These are phyloP conservation scores for Daktulosphaira vitifoliae DNA, from an alignment of 1,140 invertebrate species.

Conservation along the genomic window DNA sequence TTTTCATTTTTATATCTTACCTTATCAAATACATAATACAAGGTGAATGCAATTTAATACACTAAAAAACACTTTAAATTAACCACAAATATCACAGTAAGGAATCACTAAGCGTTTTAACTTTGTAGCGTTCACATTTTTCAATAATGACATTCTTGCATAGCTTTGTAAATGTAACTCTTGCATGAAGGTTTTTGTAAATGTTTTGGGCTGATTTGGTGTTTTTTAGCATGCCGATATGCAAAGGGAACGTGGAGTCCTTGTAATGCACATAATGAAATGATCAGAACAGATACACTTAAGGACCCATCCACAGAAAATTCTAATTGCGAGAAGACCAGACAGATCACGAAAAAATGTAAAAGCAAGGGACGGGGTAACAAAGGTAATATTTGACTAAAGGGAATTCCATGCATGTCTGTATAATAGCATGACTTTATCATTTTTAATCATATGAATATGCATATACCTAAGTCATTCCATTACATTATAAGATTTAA, in stretches of 20 bases:
- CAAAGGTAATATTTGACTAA: constrained; percentile 53
- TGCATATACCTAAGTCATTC: too few relatives aligned
- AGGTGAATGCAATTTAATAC: too few relatives aligned
- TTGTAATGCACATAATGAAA: constrained; percentile 54
- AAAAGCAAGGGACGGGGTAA: constrained; percentile 56
- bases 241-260: constrained; percentile 65
- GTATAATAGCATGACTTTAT: too few relatives aligned
- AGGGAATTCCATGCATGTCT: too few relatives aligned
- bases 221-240: constrained; percentile 59
- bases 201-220: constrained; percentile 26
- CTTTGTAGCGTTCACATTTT: too few relatives aligned
- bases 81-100: too few relatives aligned
- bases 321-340: constrained; percentile 59
- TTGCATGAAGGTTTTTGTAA: constrained; percentile 26
- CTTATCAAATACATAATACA: too few relatives aligned
- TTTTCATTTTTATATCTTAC: too few relatives aligned
- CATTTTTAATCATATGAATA: too few relatives aligned
- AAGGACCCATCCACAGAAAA: constrained; percentile 59
- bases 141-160: background rate
- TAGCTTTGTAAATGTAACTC: background rate
- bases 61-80: too few relatives aligned
- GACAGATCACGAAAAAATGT: constrained; percentile 63
- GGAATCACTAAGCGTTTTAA: too few relatives aligned
- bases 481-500: too few relatives aligned
- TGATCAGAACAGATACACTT: constrained; percentile 60